Percentiles rank a stretch among this genome's conserved stretches.
Evolutionary conservation across 2,888 invertebrate species (phyloP).

Genomic region (Caenorhabditis sp.): DNA sequence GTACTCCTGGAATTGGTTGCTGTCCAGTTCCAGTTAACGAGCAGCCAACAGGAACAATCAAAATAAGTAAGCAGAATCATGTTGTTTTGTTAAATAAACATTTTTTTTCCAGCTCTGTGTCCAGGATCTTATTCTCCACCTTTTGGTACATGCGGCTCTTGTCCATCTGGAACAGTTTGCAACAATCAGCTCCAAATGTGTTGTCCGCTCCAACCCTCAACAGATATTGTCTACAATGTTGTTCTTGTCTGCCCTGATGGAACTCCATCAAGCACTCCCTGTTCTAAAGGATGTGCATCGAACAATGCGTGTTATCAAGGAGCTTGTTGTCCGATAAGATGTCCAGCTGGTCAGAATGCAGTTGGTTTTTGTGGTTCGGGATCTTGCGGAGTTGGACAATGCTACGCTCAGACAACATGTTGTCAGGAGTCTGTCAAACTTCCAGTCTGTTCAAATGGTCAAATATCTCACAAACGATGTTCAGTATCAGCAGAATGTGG

Average conservation of each 20-base stretch:
- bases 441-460: constrained; percentile 29
- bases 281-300: constrained; percentile 46
- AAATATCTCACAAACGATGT: constrained; percentile 38
- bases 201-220: constrained; percentile 48
- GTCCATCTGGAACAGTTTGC: constrained; percentile 46
- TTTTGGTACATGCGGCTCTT: constrained; percentile 44
- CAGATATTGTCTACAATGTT: constrained; percentile 50
- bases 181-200: constrained; percentile 47
- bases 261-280: constrained; percentile 49
- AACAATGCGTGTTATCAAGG: constrained; percentile 62
- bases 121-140: constrained; percentile 55
- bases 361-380: constrained; percentile 56
- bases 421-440: constrained; percentile 52
- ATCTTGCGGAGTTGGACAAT: constrained; percentile 45
- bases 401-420: constrained; percentile 55
- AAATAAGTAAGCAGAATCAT: constrained; percentile 40
- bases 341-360: constrained; percentile 54
- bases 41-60: constrained; percentile 34
- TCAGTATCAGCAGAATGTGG: constrained; percentile 52
- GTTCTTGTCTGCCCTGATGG: constrained; percentile 58
- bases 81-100: too few relatives aligned
- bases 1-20: constrained; percentile 55
- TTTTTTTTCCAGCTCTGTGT: constrained; percentile 46
- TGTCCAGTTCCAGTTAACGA: constrained; percentile 54
- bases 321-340: constrained; percentile 64